Evolutionary conservation across 2,797 vertebrate species (phyloP).

Genomic region (Poeciliopsis paucimaculata): DNA sequence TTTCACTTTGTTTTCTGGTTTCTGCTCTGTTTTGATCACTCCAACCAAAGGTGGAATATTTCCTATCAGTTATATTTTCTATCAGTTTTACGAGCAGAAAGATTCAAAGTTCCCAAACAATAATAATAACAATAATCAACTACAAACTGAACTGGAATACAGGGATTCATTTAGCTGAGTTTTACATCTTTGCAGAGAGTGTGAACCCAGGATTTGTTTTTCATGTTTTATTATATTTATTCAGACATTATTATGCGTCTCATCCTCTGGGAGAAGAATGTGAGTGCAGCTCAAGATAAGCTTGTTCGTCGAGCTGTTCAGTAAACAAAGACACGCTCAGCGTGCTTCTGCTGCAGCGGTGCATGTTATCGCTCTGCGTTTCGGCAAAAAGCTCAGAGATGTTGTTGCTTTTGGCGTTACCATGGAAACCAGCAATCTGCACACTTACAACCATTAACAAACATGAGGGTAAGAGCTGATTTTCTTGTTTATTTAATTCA

Average conservation of each 20-base stretch:
- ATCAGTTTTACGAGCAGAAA: neutral
- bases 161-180: neutral
- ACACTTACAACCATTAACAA: neutral
- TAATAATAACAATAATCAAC: neutral
- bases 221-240: neutral
- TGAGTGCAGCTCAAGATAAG: neutral
- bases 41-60: neutral
- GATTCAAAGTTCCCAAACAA: neutral
- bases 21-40: neutral
- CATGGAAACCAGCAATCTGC: neutral
- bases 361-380: too few species aligned
- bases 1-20: constrained; percentile 1
- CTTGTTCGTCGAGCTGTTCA: neutral
- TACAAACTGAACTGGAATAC: neutral
- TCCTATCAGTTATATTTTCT: neutral
- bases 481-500: neutral
- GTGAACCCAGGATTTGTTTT: neutral
- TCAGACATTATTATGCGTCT: neutral
- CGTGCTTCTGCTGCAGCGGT: too few species aligned
- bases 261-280: neutral
- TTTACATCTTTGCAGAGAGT: neutral
- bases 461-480: neutral
- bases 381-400: neutral
- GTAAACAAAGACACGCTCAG: neutral
- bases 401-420: neutral